phyloP scores from a whole-genome alignment of 1,140 invertebrate genomes.

The Arion vulgaris region DNA sequence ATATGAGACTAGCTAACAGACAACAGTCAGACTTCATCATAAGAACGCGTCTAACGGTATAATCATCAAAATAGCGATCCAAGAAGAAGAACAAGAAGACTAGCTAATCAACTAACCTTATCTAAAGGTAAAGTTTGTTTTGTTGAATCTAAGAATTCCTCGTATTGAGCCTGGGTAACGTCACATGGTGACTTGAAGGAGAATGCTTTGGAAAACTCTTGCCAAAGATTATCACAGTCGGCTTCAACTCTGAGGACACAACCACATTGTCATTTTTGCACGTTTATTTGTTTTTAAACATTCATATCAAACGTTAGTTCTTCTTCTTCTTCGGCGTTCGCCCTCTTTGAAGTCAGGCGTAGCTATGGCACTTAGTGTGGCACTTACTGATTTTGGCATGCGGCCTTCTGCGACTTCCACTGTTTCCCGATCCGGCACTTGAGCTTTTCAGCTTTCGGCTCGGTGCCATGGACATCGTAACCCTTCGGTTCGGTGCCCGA shows the following conservation, averaged over 20 bases:
- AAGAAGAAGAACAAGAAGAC: too few species aligned
- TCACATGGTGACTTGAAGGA: conserved; percentile 2
- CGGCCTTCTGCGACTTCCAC: too few species aligned
- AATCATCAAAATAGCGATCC: too few species aligned
- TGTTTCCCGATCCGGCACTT: too few species aligned
- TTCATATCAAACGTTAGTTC: not conserved
- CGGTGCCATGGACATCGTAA: too few species aligned
- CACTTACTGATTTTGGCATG: too few species aligned
- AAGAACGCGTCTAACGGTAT: too few species aligned
- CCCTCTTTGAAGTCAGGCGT: not conserved
- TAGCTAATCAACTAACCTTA: not conserved
- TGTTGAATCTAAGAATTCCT: not conserved
- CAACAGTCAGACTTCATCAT: too few species aligned
- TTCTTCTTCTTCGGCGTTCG: not conserved
- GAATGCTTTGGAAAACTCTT: not conserved
- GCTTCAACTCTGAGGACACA: not conserved
- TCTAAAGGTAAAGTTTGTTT: conserved; percentile 9
- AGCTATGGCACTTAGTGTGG: not conserved
- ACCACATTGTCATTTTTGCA: not conserved
- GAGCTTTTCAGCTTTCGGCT: too few species aligned
- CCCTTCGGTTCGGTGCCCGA: too few species aligned
- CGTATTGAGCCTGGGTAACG: not conserved
- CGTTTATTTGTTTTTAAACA: not conserved
- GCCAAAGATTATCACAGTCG: not conserved
- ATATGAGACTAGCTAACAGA: too few species aligned